phyloP scores from a whole-genome alignment of 2,113 vertebrate species.

The Clarias magur region DNA sequence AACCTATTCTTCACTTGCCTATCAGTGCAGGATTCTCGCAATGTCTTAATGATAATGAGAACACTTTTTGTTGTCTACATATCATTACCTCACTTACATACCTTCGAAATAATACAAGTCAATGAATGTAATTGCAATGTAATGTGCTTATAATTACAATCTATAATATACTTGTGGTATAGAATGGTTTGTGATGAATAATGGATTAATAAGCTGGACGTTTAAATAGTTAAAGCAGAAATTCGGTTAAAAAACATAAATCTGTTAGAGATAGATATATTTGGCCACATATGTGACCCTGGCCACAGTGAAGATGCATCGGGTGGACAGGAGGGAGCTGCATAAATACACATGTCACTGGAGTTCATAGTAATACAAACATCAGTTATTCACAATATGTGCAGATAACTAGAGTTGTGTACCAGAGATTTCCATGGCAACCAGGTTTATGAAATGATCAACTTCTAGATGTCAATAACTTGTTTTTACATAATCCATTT shows the following conservation, averaged over 20 bases:
- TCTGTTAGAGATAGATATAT: neutral
- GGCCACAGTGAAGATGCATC: neutral
- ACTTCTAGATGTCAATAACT: neutral
- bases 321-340: neutral
- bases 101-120: too few relatives aligned
- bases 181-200: neutral
- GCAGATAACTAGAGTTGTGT: neutral
- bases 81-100: neutral
- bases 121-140: neutral
- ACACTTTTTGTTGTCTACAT: neutral
- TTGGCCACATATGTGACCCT: neutral
- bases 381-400: neutral
- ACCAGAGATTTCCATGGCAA: neutral
- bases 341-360: neutral
- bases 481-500: neutral
- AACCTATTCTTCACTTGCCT: neutral
- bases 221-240: neutral
- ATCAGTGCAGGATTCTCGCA: neutral
- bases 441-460: neutral
- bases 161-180: neutral
- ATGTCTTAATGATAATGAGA: neutral
- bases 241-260: neutral
- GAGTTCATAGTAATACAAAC: neutral
- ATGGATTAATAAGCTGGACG: neutral
- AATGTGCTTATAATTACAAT: neutral